Percentiles rank a stretch among this genome's conserved stretches.
Conservation (phyloP, 1,140 invertebrate genomes). For the Caenorhabditis remanei region DNA sequence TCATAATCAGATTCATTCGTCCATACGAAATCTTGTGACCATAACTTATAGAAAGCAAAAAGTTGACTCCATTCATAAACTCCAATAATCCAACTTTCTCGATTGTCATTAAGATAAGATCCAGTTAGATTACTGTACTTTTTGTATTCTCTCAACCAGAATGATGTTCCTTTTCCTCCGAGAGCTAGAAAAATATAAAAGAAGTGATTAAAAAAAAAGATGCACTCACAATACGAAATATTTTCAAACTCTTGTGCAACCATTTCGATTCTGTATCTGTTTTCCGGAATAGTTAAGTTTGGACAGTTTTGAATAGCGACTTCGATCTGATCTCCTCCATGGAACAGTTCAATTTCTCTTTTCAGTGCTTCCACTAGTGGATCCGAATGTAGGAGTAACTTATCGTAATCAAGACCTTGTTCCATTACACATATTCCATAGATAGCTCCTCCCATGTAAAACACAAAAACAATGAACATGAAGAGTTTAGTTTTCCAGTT, state of each 20-base stretch:
- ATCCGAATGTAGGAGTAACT: conserved; percentile 78
- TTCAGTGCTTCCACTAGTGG: conserved; percentile 73
- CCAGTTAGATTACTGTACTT: conserved; percentile 77
- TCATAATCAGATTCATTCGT: conserved; percentile 65
- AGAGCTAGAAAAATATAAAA: conserved; percentile 60
- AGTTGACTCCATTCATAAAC: conserved; percentile 77
- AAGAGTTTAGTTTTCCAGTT: conserved; percentile 73
- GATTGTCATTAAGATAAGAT: conserved; percentile 72
- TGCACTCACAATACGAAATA: conserved; percentile 55
- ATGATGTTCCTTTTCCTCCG: conserved; percentile 74
- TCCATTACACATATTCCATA: conserved; percentile 78
- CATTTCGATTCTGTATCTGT: conserved; percentile 69
- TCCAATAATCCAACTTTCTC: conserved; percentile 73
- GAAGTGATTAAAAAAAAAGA: not conserved
- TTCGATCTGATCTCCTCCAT: conserved; percentile 74
- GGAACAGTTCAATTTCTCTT: conserved; percentile 74
- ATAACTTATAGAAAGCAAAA: conserved; percentile 77
- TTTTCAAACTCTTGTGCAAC: conserved; percentile 75
- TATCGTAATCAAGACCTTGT: conserved; percentile 78
- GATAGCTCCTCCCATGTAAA: conserved; percentile 75
- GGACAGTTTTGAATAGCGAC: conserved; percentile 75
- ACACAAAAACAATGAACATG: conserved; percentile 76
- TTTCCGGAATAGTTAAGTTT: conserved; percentile 69
- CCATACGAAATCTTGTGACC: conserved; percentile 76
- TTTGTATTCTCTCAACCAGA: conserved; percentile 75